Percentiles rank a stretch among this genome's conserved stretches.
Conservation (phyloP, 2,797 vertebrate genomes). For the Manis javanica region DNA sequence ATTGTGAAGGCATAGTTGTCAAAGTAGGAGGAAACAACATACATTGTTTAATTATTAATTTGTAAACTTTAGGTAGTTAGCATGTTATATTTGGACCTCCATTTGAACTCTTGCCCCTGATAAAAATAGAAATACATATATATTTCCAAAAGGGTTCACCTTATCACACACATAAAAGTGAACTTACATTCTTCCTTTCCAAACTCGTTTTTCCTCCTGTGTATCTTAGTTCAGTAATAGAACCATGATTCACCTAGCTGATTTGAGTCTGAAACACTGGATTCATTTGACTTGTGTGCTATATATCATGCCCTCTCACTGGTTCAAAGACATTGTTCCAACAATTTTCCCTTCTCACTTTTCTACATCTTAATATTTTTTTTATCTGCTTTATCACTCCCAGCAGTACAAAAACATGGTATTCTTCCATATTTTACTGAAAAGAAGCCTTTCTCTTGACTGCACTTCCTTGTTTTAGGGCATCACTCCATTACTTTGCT, state of each 20-base stretch:
- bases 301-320: neutral
- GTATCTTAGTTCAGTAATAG: neutral
- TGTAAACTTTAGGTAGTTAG: neutral
- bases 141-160: neutral
- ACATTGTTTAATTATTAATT: neutral
- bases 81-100: neutral
- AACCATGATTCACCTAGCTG: neutral
- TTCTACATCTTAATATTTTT: slow-evolving; percentile 23
- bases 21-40: neutral
- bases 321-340: neutral
- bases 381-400: slow-evolving; percentile 34
- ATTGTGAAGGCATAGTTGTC: neutral
- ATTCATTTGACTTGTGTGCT: neutral
- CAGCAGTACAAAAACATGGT: neutral
- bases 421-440: neutral
- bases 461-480: neutral
- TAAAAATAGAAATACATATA: neutral
- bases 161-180: neutral
- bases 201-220: neutral
- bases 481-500: neutral
- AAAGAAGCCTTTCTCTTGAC: neutral
- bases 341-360: slow-evolving; percentile 1
- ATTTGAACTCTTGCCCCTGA: neutral
- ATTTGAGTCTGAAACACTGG: neutral
- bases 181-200: neutral